Evolutionary conservation across 2,113 vertebrate genomes (phyloP), one percentile per base, ranked within the genome.

Genomic region (Syngnathus floridae): DNA sequence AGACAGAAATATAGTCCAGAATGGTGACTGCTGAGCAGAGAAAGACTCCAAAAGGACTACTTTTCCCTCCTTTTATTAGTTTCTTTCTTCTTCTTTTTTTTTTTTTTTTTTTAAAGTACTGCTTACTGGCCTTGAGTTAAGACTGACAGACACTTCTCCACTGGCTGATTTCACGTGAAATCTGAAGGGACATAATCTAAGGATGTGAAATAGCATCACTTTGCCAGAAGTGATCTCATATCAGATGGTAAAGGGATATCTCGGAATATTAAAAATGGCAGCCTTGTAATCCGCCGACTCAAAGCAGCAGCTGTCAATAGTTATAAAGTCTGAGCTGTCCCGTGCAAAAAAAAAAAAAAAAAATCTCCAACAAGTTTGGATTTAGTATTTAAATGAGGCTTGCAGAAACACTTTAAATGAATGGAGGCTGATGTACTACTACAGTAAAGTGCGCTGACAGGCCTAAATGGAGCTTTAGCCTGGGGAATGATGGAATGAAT

Each of bases 1-100:
- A 64, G 65, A 70, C 59, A 26, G 13, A 69, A 46, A 73, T 35
- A 4, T 16, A 58, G 72, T 74, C 56, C 35, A 26, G 13, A 21
- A 52, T 13, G 4, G 41, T 17, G 54, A 60, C 19, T 7, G 8
- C 19, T 51, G 48, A 49, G 48, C 48, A 7, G 58, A 38, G 59
- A 41, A 19, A 37, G 37, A 62, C 59, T 45, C 7, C 37, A 60
- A 46, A 62, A 60, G 58, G 61, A 71, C 51, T 2, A 31, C 17
- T 22, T 59, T 57, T 67, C 4, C n/a, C 26, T 19, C 74, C 74
- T 71, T 80, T 85, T 78, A 78, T 61, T 61, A 61, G n/a, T 31
- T 54, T 31, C 6, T 48, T 19, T 45, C 4, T 45, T 45, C 14
- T 45, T 7, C 2, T 48, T 45, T 45, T 45, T 45, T 7, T 19